These are phyloP conservation scores for Odontomyia ornata DNA, from an alignment of 2,888 invertebrate species.

Conservation along the genomic window DNA sequence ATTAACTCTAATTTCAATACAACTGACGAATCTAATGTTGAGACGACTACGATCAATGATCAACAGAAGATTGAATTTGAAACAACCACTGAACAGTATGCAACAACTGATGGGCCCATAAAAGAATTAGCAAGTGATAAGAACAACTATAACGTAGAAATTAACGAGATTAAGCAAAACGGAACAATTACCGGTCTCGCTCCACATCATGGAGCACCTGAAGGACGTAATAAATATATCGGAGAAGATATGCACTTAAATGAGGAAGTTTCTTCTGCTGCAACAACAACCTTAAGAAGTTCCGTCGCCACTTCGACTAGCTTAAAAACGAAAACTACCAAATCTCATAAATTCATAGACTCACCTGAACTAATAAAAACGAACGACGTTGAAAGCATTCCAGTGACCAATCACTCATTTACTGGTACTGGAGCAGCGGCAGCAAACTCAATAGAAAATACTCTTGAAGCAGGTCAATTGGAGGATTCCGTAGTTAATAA, in stretches of 20 bases:
- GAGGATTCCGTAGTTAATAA: slow-evolving; percentile 43
- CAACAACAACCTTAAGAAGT: neutral
- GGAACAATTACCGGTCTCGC: slow-evolving; percentile 12
- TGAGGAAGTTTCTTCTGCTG: neutral
- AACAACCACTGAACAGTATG: slow-evolving; percentile 21
- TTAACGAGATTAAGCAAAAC: slow-evolving; percentile 49
- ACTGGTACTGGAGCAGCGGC: slow-evolving; percentile 22
- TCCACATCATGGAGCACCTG: slow-evolving; percentile 48
- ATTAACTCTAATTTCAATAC: neutral
- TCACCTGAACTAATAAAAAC: slow-evolving; percentile 48
- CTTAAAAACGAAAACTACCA: neutral
- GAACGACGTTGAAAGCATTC: slow-evolving; percentile 49
- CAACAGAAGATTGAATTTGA: neutral
- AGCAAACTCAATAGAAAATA: slow-evolving; percentile 50
- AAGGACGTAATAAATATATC: slow-evolving; percentile 60
- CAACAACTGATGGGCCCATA: neutral
- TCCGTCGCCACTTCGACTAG: neutral
- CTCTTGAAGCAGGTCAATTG: slow-evolving; percentile 46
- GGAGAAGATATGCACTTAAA: slow-evolving; percentile 51
- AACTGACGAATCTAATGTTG: neutral
- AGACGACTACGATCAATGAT: neutral
- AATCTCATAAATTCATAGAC: slow-evolving; percentile 43
- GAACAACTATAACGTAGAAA: slow-evolving; percentile 45
- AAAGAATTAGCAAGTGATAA: slow-evolving; percentile 30
- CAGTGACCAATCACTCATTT: slow-evolving; percentile 40